Conservation (phyloP, 2,113 vertebrate genomes). For the Centrocercus urophasianus region DNA sequence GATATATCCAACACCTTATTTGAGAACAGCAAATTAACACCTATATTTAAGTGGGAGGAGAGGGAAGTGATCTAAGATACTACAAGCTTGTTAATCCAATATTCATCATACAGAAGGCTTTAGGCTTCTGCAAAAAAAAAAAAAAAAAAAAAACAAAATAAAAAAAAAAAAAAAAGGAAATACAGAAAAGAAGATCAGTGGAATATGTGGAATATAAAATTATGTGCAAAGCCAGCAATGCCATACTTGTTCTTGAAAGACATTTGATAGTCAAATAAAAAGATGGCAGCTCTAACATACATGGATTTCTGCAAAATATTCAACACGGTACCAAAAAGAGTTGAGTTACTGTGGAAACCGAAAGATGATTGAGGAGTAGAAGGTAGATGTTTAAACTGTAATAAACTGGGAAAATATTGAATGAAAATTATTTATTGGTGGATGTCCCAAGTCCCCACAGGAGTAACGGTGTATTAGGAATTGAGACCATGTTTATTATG, state of each 20-base stretch:
- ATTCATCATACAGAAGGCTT: not conserved
- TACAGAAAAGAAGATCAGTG: not conserved
- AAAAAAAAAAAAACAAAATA: not conserved
- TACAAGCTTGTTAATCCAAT: not conserved
- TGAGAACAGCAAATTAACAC: constrained; percentile 16
- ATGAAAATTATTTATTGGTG: not conserved
- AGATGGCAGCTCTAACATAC: not conserved
- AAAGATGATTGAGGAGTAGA: not conserved
- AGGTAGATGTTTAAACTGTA: not conserved
- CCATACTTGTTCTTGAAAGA: not conserved
- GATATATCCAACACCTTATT: not conserved
- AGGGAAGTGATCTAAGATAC: not conserved
- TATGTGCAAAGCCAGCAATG: not conserved
- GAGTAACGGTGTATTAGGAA: not conserved
- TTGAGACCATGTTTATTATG: not conserved
- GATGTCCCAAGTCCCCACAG: not conserved
- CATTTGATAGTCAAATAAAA: not conserved
- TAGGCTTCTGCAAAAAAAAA: not conserved
- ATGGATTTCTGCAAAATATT: not conserved
- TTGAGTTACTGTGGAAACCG: not conserved
- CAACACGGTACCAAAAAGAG: not conserved
- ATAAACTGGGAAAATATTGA: not conserved
- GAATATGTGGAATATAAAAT: not conserved
- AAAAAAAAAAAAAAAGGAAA: not conserved
- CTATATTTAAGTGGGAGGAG: not conserved